These are phyloP conservation scores for Dolichallabes microphthalmus DNA, from an alignment of 2,113 vertebrate genomes.

Conservation along the genomic window DNA sequence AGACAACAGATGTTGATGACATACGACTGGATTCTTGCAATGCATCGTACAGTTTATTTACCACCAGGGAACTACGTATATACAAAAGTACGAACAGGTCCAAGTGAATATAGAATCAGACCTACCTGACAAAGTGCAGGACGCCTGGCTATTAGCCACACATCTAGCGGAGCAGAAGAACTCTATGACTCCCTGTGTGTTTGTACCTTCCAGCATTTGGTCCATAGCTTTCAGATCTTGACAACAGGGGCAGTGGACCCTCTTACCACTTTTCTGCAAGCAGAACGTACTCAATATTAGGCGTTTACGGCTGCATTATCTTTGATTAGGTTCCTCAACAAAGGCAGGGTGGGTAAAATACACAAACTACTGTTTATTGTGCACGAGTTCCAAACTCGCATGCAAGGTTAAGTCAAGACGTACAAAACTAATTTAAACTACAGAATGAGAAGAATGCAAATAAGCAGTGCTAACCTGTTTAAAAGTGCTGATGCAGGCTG, in stretches of 20 bases:
- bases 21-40: not conserved
- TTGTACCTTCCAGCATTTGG: slow-evolving; percentile 82
- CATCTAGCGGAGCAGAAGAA: slow-evolving; percentile 85
- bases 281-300: not conserved
- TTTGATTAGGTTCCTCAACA: not conserved
- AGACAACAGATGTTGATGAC: not conserved
- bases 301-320: not conserved
- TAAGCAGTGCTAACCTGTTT: slow-evolving; percentile 78
- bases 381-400: not conserved
- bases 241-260: slow-evolving; percentile 80
- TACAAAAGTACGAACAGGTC: not conserved
- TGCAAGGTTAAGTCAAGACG: not conserved
- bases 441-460: not conserved
- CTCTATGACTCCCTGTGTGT: slow-evolving; percentile 77
- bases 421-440: not conserved
- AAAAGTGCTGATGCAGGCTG: slow-evolving; percentile 81
- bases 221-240: slow-evolving; percentile 78
- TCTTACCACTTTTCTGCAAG: slow-evolving; percentile 81
- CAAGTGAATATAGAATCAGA: not conserved
- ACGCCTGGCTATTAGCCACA: slow-evolving; percentile 74
- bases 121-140: slow-evolving; percentile 76
- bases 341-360: not conserved
- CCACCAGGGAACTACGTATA: not conserved
- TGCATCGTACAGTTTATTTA: not conserved
- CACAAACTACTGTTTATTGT: not conserved